Evolutionary conservation across 2,113 vertebrate genomes (phyloP).

Genomic region (Hymenochirus boettgeri): DNA sequence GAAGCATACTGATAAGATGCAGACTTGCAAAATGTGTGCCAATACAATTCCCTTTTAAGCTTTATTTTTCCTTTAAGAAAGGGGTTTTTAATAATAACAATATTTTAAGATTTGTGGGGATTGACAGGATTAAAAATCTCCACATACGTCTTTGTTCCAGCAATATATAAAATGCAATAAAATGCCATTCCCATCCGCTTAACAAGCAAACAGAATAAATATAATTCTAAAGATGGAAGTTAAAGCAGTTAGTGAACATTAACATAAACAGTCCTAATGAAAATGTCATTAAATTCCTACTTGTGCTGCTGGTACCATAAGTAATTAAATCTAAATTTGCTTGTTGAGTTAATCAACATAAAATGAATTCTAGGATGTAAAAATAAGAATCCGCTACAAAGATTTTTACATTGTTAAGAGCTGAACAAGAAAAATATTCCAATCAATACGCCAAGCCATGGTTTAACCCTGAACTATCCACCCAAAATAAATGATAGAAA

Average conservation of each 20-base stretch:
- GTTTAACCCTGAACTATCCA: too few species aligned
- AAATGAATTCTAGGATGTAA: conserved; percentile 14
- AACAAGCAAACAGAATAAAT: conserved; percentile 11
- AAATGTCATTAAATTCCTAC: conserved; percentile 14
- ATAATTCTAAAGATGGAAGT: conserved; percentile 20
- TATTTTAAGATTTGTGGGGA: conserved; percentile 1
- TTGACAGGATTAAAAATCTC: not conserved
- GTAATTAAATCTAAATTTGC: conserved; percentile 20
- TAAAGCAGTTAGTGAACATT: conserved; percentile 16
- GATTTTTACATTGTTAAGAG: not conserved
- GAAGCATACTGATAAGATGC: too few species aligned
- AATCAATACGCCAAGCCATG: too few species aligned
- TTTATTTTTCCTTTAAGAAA: too few species aligned
- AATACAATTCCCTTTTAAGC: too few species aligned
- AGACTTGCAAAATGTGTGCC: too few species aligned
- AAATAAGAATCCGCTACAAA: not conserved
- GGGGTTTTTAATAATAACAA: not conserved
- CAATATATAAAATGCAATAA: conserved; percentile 11
- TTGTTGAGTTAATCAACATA: conserved; percentile 20
- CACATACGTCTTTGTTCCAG: conserved; percentile 1
- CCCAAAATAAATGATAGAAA: too few species aligned
- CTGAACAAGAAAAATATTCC: not conserved
- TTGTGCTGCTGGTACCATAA: conserved; percentile 15
- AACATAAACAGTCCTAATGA: conserved; percentile 1
- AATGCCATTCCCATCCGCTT: conserved; percentile 3